A percentile compares a stretch with the other conserved stretches of the same genome.
These are phyloP conservation scores for Limnephilus rhombicus DNA, from an alignment of 2,888 invertebrate species.

Conservation along the genomic window DNA sequence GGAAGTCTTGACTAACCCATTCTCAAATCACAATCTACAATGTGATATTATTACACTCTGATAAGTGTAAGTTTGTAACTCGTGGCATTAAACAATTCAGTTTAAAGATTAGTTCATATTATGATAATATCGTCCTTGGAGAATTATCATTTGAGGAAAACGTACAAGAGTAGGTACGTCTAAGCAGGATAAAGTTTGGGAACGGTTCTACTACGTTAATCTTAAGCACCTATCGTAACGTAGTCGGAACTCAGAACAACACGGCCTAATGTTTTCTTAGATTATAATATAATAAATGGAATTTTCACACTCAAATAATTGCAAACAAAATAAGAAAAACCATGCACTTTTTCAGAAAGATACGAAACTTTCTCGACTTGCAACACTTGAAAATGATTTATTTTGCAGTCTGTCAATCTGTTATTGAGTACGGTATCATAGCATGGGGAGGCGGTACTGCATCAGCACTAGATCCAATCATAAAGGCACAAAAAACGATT, in stretches of 20 bases:
- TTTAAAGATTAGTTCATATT: constrained; percentile 26
- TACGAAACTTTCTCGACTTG: too few relatives aligned
- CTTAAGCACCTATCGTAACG: background rate
- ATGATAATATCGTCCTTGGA: constrained; percentile 36
- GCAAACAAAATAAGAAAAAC: too few relatives aligned
- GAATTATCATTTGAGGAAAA: constrained; percentile 24
- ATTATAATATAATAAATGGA: background rate
- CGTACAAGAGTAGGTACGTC: too few relatives aligned
- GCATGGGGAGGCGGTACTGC: too few relatives aligned
- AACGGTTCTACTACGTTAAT: background rate
- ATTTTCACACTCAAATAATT: too few relatives aligned
- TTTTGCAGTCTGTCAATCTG: too few relatives aligned
- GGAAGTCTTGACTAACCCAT: background rate
- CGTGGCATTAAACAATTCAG: constrained; percentile 25
- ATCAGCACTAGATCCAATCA: too few relatives aligned
- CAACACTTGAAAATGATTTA: too few relatives aligned
- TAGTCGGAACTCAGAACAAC: background rate
- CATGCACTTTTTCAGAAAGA: too few relatives aligned
- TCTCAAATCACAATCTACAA: background rate
- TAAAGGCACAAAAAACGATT: too few relatives aligned
- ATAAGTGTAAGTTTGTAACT: constrained; percentile 38
- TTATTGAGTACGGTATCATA: too few relatives aligned
- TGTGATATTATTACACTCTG: background rate
- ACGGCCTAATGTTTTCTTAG: background rate
- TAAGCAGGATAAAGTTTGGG: background rate